Conservation (phyloP, 2,888 invertebrate genomes). For the Trichacis sp. region DNA sequence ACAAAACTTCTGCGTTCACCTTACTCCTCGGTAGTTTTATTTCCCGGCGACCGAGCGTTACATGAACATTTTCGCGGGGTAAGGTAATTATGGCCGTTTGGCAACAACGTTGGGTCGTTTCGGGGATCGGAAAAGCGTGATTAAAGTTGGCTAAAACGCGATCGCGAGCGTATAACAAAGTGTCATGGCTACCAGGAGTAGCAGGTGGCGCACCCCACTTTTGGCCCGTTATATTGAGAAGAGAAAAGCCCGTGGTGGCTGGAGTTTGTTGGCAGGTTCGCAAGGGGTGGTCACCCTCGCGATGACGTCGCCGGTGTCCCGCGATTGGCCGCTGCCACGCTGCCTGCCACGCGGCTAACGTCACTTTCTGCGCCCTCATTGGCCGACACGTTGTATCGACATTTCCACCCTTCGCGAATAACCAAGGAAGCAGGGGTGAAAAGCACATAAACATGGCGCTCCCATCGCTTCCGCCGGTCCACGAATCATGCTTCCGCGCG, state of each 20-base stretch:
- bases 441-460: slow-evolving; percentile 52
- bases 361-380: slow-evolving; percentile 62
- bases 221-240: slow-evolving; percentile 45
- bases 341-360: slow-evolving; percentile 61
- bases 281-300: slow-evolving; percentile 59
- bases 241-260: slow-evolving; percentile 62
- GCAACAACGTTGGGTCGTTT: slow-evolving; percentile 57
- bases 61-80: too few relatives aligned
- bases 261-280: slow-evolving; percentile 52
- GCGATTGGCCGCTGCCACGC: slow-evolving; percentile 64
- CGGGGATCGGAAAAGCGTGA: slow-evolving; percentile 60
- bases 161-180: slow-evolving; percentile 37
- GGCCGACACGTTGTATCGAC: slow-evolving; percentile 67
- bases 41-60: too few relatives aligned
- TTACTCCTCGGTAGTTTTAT: too few relatives aligned
- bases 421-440: slow-evolving; percentile 41
- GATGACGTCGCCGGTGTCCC: slow-evolving; percentile 59
- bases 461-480: slow-evolving; percentile 41
- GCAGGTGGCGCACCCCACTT: slow-evolving; percentile 39
- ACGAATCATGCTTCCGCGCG: slow-evolving; percentile 27
- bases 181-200: slow-evolving; percentile 43
- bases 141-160: slow-evolving; percentile 57
- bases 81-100: background rate
- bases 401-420: slow-evolving; percentile 58
- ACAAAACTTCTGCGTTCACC: too few relatives aligned